Base-by-base conservation (phyloP, 2,797 vertebrate species). In the Austrolebias charrua region DNA sequence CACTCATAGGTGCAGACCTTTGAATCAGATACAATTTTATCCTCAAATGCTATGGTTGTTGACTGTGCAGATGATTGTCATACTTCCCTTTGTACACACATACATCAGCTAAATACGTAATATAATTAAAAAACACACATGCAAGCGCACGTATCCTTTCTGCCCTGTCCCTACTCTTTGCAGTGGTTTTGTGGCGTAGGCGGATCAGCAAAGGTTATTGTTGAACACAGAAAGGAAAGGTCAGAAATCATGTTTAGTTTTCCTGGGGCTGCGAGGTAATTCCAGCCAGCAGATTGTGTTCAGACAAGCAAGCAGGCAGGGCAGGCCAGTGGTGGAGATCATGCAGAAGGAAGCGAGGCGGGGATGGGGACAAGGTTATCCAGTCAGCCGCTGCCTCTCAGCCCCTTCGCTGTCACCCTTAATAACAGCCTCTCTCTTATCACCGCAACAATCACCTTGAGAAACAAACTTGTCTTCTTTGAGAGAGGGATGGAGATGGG, bases 231-330 rank as follows among this genome's bases (percentile, higher is more conserved):
- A 88, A 92, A 89, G 88, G 86, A 93, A 93, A 93, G 93, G 92
- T 93, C 91, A 92, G 89, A 89, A 92, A 92, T 92, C 91, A 92
- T 92, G 92, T 92, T 92, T 92, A 89, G 90, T 93, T 91, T 92
- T 93, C 89, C 88, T 84, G 83, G 62, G 89, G 88, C 90, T 77
- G 86, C 66, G 89, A 91, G 85, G 89, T 90, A 91, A 92, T 92
- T 92, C 88, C 87, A 88, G 82, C 85, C 81, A 86, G 90, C 91
- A 91, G 89, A 92, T 91, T 92, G 90, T 87, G 87, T 92, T 87
- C 86, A 88, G 85, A 80, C 61, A 83, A 83, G 80, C 76, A 81
- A 50, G 89, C 81, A 81, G 75, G 85, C 83, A 71, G 86, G 84
- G 80, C 78, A 84, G 86, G 82, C 83, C 78, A 56, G 80, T 73